Base-by-base conservation (phyloP, 64 coral and sea anemone genomes). In the Pachyseris speciosa region DNA sequence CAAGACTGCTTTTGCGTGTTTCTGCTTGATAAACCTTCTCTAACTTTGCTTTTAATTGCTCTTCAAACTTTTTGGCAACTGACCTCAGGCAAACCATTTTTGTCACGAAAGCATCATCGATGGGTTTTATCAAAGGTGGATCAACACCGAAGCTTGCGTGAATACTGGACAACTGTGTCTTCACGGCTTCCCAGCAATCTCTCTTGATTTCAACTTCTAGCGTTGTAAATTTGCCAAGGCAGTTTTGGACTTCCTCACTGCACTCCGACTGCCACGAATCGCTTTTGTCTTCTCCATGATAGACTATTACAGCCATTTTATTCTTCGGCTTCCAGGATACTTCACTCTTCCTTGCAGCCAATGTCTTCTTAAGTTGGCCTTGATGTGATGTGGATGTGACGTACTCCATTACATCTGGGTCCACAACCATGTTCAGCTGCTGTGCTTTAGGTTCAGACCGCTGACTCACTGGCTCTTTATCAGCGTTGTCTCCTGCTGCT, bases 401-500 rank as follows among this genome's bases (percentile, higher is more conserved):
- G 72, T 44, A 80, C 51, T 86, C 83, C 90, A 92, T 92, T 51
- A 67, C 85, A 34, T 92, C 81, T 20, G 90, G n/a, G 43, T 93
- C 91, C 22, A 93, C 91, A 31, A 25, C 30, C 61, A 93, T 80
- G 19, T 74, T 68, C 15, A 87, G 34, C 58, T 93, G 63, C 63
- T 80, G 72, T 66, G 40, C 41, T 39, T 45, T 27, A 4, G 69
- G 8, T 26, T 42, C 44, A 27, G 42, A 29, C 10, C 44, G 24
- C 72, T 75, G 42, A 24, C 44, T 75, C 27, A 6, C 42, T 48
- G 13, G 39, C n/a, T n/a, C n/a, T n/a, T n/a, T n/a, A n/a, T n/a
- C n/a, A n/a, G n/a, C n/a, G n/a, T n/a, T n/a, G n/a, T n/a, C n/a
- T n/a, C n/a, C n/a, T n/a, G n/a, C n/a, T n/a, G n/a, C n/a, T n/a